Evolutionary conservation across 2,888 invertebrate species (phyloP).

Genomic region (Tromatobia lineatoria): DNA sequence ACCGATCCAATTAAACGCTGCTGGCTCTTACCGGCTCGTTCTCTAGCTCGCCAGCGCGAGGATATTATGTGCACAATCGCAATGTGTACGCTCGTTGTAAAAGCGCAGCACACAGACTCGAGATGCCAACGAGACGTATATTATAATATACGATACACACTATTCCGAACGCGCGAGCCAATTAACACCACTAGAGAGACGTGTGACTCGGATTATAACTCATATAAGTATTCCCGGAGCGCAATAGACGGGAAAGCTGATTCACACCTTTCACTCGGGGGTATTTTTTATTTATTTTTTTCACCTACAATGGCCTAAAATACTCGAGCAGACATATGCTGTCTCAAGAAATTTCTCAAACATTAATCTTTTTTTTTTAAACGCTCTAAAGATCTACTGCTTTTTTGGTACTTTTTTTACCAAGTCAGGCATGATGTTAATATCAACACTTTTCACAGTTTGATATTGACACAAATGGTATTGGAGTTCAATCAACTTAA

Average conservation of each 20-base stretch:
- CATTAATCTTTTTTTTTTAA: too few species aligned
- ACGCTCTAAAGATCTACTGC: too few species aligned
- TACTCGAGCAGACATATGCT: too few species aligned
- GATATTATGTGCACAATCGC: slow-evolving; percentile 56
- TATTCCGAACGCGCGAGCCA: slow-evolving; percentile 72
- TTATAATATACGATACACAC: slow-evolving; percentile 59
- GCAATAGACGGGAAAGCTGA: slow-evolving; percentile 67
- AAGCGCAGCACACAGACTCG: slow-evolving; percentile 60
- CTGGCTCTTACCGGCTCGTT: slow-evolving; percentile 20
- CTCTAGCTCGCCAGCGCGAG: slow-evolving; percentile 8
- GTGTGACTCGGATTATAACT: slow-evolving; percentile 80
- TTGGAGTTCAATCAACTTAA: too few species aligned
- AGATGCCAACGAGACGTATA: slow-evolving; percentile 58
- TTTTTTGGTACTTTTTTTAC: too few species aligned
- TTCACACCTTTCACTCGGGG: neutral
- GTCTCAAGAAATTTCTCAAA: neutral
- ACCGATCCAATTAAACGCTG: slow-evolving; percentile 80
- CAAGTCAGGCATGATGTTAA: too few species aligned
- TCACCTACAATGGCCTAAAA: neutral
- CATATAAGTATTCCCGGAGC: slow-evolving; percentile 72
- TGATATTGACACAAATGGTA: too few species aligned
- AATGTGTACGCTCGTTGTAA: slow-evolving; percentile 70
- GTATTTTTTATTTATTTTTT: neutral
- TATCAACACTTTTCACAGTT: too few species aligned
- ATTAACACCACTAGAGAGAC: slow-evolving; percentile 77